Percentiles rank a stretch among this genome's conserved stretches.
These are phyloP conservation scores for Leucosticte australis DNA, from an alignment of 2,113 vertebrate species.

Conservation along the genomic window DNA sequence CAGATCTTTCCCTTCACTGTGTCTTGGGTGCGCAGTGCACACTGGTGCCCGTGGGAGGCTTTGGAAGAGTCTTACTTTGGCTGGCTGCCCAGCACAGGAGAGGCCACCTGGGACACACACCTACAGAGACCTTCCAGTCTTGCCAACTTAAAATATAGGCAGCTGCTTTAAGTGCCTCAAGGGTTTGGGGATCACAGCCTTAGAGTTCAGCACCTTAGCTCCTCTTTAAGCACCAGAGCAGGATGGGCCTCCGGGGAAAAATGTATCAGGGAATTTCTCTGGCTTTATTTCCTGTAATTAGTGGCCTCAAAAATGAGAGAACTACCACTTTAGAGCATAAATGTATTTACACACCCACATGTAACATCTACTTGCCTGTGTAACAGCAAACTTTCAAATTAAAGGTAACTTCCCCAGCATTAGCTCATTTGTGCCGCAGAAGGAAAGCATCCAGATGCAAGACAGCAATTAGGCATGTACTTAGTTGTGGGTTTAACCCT, in stretches of 20 bases:
- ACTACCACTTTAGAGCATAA: slow-evolving; percentile 48
- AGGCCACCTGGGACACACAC: neutral
- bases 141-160: neutral
- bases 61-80: neutral
- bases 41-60: neutral
- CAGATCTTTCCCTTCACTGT: accelerated
- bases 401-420: slow-evolving; percentile 45
- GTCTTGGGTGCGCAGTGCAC: neutral
- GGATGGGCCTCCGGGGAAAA: slow-evolving; percentile 22
- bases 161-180: slow-evolving; percentile 30
- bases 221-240: neutral
- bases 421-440: neutral
- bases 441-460: slow-evolving; percentile 41
- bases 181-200: slow-evolving; percentile 13
- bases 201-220: slow-evolving; percentile 29
- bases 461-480: slow-evolving; percentile 35
- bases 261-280: slow-evolving; percentile 61
- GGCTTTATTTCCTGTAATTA: slow-evolving; percentile 64
- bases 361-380: slow-evolving; percentile 44
- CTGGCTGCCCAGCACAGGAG: neutral
- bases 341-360: slow-evolving; percentile 25
- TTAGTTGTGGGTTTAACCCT: slow-evolving; percentile 53
- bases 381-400: slow-evolving; percentile 62
- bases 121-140: neutral
- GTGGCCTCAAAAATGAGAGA: slow-evolving; percentile 53